Conservation (phyloP, 2,113 vertebrate species). For the Lagenorhynchus albirostris region DNA sequence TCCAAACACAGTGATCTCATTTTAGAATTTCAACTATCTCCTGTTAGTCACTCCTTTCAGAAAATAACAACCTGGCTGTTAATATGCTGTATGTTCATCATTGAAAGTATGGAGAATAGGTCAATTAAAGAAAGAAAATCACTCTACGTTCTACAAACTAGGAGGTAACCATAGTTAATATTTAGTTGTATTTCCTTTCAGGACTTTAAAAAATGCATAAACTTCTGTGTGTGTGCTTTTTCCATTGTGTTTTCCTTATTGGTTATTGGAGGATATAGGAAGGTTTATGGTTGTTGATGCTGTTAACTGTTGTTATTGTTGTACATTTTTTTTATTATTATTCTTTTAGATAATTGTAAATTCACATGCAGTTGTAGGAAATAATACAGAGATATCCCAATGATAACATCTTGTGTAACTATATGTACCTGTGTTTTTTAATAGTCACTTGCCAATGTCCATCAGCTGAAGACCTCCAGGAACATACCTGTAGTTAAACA, state of each 20-base stretch:
- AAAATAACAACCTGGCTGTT: background rate
- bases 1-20: background rate
- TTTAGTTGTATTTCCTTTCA: background rate
- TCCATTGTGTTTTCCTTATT: background rate
- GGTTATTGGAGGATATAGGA: background rate
- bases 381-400: no score
- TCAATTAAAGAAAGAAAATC: background rate
- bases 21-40: background rate
- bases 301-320: background rate
- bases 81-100: background rate
- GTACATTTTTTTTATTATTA: background rate
- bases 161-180: background rate
- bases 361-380: no score
- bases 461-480: background rate
- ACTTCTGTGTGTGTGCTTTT: background rate
- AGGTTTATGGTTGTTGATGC: background rate
- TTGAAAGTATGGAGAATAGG: background rate
- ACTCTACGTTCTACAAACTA: background rate
- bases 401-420: no score
- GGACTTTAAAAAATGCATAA: background rate
- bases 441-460: background rate
- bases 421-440: background rate
- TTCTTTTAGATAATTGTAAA: no score
- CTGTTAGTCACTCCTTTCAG: background rate
- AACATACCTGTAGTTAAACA: background rate